These are phyloP conservation scores for Paralichthys olivaceus DNA, from an alignment of 2,113 vertebrate species.

Conservation along the genomic window DNA sequence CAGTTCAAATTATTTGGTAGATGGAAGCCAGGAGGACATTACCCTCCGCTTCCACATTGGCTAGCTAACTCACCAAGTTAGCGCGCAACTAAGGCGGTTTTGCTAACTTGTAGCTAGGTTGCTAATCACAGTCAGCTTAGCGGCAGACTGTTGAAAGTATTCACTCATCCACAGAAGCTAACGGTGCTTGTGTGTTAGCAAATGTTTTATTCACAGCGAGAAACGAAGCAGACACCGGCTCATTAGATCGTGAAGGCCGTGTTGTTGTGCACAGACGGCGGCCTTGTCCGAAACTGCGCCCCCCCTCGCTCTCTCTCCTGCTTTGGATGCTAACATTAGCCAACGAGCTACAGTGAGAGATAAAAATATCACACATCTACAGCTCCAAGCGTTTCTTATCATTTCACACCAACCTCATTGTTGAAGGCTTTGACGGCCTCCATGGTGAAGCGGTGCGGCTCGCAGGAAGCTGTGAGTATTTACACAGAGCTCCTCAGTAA, in stretches of 20 bases:
- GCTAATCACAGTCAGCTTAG: conserved; percentile 25
- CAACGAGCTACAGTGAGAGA: conserved; percentile 32
- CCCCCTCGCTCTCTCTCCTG: conserved; percentile 31
- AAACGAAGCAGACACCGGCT: background rate
- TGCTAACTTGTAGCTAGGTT: conserved; percentile 51
- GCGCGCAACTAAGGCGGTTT: conserved; percentile 32
- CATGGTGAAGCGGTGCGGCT: conserved; percentile 74
- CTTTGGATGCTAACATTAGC: conserved; percentile 61
- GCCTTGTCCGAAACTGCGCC: conserved; percentile 62
- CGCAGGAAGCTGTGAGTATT: conserved; percentile 53
- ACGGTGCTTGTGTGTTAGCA: background rate
- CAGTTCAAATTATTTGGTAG: background rate
- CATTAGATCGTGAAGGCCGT: background rate
- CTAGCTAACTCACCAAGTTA: conserved; percentile 46
- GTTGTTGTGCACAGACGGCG: conserved; percentile 45
- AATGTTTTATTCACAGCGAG: no score
- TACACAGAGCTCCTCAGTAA: conserved; percentile 66
- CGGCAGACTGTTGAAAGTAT: background rate
- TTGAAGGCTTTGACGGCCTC: conserved; percentile 88
- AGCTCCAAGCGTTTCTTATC: background rate
- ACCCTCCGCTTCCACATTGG: background rate
- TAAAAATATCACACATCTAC: background rate
- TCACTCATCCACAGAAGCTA: fast-evolving
- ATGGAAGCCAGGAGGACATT: fast-evolving
- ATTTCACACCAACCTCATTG: conserved; percentile 83